Base-by-base conservation (phyloP, 2,113 vertebrate species). In the Centropus bengalensis region DNA sequence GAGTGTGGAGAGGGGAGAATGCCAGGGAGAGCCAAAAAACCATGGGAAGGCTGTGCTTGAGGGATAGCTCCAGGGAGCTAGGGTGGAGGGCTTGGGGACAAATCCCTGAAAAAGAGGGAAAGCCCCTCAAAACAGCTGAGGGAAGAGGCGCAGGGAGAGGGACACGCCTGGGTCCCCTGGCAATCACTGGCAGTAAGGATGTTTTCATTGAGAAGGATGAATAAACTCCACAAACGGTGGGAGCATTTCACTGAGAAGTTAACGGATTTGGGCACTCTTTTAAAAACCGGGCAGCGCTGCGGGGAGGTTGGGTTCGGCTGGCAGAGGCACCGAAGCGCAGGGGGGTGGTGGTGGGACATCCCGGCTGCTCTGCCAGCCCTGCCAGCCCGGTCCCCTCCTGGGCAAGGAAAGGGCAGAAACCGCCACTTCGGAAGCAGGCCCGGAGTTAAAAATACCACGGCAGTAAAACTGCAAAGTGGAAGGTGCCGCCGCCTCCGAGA, bases 11-110 rank as follows among this genome's bases (percentile, higher is more conserved):
- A 3, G 26, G 19, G 66, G 18, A 15, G 14, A 6, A 52, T 22
- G 8, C 13, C 12, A 45, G 27, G 45, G 23, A 3, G 62, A 4
- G 24, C 19, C 8, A 17, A 13, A 20, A 59, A 51, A 14, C 44
- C 16, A 0, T 0, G 16, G 80, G 24, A 19, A 32, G 30, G 24
- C 1, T 10, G 3, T 23, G 12, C 6, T 2, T 0, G 6, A 8
- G 3, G 56, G 36, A 8, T 21, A 27, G 67, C 59, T 33, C 11
- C 12, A 4, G 59, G 17, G 3, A 14, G 24, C 21, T 14, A 45
- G 54, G 20, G 2, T 5, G 69, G 51, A 7, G 5, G 28, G 45
- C 9, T 1, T 13, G 58, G 52, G 64, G 32, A 20, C 9, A 63
- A 67, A 51, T 1, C 69, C 14, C 5, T 12, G 54, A 4, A 32